Percentiles rank a stretch among this genome's conserved stretches.
phyloP scores from a whole-genome alignment of 2,113 vertebrate species.

The Sciurus niger region DNA sequence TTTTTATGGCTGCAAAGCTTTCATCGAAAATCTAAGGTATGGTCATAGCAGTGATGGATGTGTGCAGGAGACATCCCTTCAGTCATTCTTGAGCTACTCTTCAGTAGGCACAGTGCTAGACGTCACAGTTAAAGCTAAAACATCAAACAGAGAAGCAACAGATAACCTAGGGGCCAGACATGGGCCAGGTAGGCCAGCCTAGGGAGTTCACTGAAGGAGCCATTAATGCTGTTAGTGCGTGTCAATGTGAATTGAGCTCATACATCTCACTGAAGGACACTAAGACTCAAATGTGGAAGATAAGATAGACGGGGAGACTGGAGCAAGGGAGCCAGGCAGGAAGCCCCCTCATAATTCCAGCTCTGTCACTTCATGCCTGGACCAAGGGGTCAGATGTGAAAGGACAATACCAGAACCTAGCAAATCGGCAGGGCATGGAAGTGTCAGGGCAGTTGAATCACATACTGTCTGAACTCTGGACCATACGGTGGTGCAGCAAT shows the following conservation, averaged over 20 bases:
- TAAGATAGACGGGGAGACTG: no score
- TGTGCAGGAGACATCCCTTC: neutral
- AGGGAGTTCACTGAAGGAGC: neutral
- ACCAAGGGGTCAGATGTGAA: neutral
- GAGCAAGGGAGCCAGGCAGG: accelerated
- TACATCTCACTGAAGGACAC: neutral
- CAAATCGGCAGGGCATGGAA: no score
- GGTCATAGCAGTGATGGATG: accelerated
- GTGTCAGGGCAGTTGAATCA: neutral
- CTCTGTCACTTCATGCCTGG: accelerated
- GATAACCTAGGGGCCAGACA: neutral
- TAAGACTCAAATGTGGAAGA: no score
- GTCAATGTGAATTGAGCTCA: neutral
- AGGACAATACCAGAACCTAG: neutral
- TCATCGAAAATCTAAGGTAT: accelerated
- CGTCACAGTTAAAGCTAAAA: neutral
- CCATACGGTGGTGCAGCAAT: accelerated
- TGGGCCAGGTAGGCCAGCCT: accelerated
- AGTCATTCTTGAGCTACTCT: neutral
- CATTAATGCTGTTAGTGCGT: accelerated
- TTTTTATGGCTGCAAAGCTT: neutral
- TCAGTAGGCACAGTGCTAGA: neutral
- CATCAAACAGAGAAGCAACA: neutral
- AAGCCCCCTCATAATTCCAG: neutral
- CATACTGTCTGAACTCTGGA: accelerated